These are phyloP conservation scores for Chondrilla cf. caribensis DNA, from an alignment of 37 sponge, comb jelly and placozoan species.

Conservation along the genomic window DNA sequence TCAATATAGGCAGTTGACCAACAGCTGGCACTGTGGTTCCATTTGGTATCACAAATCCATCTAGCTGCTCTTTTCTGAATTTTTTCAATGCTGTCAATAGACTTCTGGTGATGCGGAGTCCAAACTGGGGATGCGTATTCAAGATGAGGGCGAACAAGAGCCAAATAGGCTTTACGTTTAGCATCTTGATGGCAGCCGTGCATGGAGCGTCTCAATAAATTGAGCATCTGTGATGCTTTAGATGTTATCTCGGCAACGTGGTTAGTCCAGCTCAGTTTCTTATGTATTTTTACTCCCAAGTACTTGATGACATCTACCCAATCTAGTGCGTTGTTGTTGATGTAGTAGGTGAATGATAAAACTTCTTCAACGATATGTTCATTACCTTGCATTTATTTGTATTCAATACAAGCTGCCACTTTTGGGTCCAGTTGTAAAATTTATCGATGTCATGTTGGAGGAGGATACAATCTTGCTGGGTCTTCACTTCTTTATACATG, in stretches of 20 bases:
- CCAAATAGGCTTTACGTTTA: background rate
- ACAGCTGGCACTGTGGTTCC: background rate
- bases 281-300: background rate
- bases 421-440: background rate
- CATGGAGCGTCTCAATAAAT: constrained; percentile 8
- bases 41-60: background rate
- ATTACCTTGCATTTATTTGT: constrained; percentile 15
- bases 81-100: background rate
- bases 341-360: background rate
- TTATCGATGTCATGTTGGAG: background rate
- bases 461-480: background rate
- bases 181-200: background rate
- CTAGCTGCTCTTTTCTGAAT: background rate
- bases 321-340: background rate
- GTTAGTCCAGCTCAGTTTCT: background rate
- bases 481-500: background rate
- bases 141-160: background rate
- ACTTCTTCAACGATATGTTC: background rate
- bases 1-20: background rate
- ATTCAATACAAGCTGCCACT: constrained; percentile 4
- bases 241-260: background rate
- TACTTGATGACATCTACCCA: background rate
- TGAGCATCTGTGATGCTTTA: background rate
- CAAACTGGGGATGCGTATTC: background rate
- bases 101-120: constrained; percentile 7